These are phyloP conservation scores for Aphaenogaster ashmeadi DNA, from an alignment of 1,140 invertebrate species.

Conservation along the genomic window DNA sequence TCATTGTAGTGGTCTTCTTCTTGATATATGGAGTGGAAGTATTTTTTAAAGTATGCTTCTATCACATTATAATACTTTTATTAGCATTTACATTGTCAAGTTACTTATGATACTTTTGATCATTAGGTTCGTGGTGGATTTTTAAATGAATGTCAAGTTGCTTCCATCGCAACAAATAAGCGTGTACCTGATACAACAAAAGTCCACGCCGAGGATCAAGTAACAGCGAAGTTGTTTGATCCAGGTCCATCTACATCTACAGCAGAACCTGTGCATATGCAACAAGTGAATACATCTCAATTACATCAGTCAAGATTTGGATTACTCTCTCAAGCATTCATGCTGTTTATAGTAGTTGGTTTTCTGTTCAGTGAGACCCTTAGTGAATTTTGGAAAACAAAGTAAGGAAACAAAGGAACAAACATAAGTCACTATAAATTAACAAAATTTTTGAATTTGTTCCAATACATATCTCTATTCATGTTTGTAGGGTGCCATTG, in stretches of 20 bases:
- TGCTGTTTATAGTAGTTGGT: slow-evolving; percentile 94
- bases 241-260: slow-evolving; percentile 81
- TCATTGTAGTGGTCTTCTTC: slow-evolving; percentile 97
- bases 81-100: neutral
- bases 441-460: slow-evolving; percentile 5
- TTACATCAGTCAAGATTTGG: slow-evolving; percentile 96
- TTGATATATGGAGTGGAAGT: slow-evolving; percentile 98
- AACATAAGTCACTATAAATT: neutral
- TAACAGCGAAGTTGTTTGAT: slow-evolving; percentile 84
- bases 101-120: slow-evolving; percentile 12
- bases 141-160: slow-evolving; percentile 88
- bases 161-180: slow-evolving; percentile 87
- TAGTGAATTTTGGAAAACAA: slow-evolving; percentile 96
- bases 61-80: slow-evolving; percentile 29
- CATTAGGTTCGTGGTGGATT: slow-evolving; percentile 90
- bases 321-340: slow-evolving; percentile 94
- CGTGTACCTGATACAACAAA: slow-evolving; percentile 78
- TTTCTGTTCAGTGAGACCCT: slow-evolving; percentile 96
- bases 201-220: slow-evolving; percentile 81
- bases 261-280: slow-evolving; percentile 76
- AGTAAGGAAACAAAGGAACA: slow-evolving; percentile 87
- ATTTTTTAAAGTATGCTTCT: slow-evolving; percentile 94
- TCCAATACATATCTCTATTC: neutral
- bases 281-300: slow-evolving; percentile 94
- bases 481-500: slow-evolving; percentile 90